Conservation (phyloP, 2,113 vertebrate species). For the Ptilonorhynchus violaceus region DNA sequence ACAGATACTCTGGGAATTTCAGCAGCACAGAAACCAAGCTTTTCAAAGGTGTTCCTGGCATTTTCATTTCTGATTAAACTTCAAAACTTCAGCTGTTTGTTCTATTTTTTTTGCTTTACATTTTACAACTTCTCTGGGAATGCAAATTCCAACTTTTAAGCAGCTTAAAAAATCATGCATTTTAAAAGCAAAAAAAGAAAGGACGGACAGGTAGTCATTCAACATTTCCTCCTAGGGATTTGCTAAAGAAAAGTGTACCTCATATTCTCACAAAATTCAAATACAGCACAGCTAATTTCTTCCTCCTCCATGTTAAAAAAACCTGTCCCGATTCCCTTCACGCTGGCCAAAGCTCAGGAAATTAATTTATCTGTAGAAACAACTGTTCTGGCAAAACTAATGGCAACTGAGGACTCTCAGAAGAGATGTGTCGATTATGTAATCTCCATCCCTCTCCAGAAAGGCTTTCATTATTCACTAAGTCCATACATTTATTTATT, state of each 20-base stretch:
- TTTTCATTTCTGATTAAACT: background rate
- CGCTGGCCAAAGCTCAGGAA: background rate
- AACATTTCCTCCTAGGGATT: background rate
- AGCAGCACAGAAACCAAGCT: background rate
- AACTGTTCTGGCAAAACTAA: background rate
- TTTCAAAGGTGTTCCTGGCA: background rate
- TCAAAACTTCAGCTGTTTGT: background rate
- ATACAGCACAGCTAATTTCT: background rate
- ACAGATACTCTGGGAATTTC: background rate
- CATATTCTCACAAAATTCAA: background rate
- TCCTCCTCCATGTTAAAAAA: background rate
- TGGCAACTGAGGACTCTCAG: background rate
- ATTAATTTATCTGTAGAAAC: background rate
- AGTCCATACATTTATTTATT: conserved; percentile 2
- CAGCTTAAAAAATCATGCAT: background rate
- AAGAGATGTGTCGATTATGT: background rate
- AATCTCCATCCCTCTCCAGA: background rate
- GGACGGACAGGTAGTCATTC: background rate
- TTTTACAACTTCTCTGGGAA: background rate
- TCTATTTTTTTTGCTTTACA: background rate
- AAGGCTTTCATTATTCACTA: background rate
- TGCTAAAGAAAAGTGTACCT: background rate
- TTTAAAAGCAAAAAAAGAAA: background rate
- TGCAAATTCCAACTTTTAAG: background rate
- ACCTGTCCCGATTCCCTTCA: background rate